phyloP scores from a whole-genome alignment of 2,113 vertebrate species.

The Cathartes aura region DNA sequence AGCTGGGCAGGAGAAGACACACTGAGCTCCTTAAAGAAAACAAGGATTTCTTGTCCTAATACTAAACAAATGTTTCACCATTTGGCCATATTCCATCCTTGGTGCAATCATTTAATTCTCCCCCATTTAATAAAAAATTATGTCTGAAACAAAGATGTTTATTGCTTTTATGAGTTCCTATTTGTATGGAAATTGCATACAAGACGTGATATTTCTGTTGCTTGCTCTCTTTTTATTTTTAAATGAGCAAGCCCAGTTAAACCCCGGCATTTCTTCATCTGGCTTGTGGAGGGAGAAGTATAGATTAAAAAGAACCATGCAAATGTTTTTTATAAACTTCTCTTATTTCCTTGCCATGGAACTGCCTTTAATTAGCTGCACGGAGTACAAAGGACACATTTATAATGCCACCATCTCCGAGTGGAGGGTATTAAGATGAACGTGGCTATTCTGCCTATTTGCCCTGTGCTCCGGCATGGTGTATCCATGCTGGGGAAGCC shows the following conservation, averaged over 20 bases:
- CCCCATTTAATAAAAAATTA: slow-evolving; percentile 14
- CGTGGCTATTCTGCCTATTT: background rate
- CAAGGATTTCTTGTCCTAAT: slow-evolving; percentile 34
- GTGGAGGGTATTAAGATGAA: background rate
- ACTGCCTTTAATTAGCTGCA: slow-evolving; percentile 88
- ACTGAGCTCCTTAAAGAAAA: background rate
- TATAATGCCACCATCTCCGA: slow-evolving; percentile 33
- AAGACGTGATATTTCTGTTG: slow-evolving; percentile 20
- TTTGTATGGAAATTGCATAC: slow-evolving; percentile 24
- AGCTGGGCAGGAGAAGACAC: background rate
- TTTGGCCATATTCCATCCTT: background rate
- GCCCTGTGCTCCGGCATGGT: rapidly evolving
- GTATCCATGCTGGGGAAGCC: background rate
- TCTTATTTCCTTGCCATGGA: slow-evolving; percentile 77
- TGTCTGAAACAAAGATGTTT: slow-evolving; percentile 42
- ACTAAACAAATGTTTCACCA: slow-evolving; percentile 51
- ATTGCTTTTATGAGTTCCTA: slow-evolving; percentile 31
- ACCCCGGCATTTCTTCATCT: slow-evolving; percentile 75
- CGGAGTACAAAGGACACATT: slow-evolving; percentile 75
- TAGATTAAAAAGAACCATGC: slow-evolving; percentile 83
- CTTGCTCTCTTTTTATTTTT: slow-evolving; percentile 6
- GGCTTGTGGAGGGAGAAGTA: slow-evolving; percentile 76
- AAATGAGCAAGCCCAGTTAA: slow-evolving; percentile 28
- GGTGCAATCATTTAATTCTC: background rate
- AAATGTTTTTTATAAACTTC: slow-evolving; percentile 88